A percentile compares a stretch with the other conserved stretches of the same genome.
These are phyloP conservation scores for Ranitomeya variabilis DNA, from an alignment of 2,113 vertebrate genomes.

Conservation along the genomic window DNA sequence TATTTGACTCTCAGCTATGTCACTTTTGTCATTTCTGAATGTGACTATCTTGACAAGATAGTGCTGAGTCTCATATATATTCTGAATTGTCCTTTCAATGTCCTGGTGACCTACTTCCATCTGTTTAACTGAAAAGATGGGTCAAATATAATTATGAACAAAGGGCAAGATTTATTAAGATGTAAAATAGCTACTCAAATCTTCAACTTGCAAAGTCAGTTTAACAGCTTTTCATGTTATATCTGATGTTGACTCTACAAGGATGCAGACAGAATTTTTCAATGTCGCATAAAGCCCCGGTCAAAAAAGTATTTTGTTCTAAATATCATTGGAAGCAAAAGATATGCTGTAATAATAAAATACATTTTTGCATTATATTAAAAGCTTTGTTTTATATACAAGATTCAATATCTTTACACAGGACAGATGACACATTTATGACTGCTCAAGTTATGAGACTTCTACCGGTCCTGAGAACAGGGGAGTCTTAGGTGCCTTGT, in stretches of 20 bases:
- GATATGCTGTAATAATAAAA: not conserved
- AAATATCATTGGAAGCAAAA: not conserved
- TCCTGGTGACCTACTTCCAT: conserved; percentile 48
- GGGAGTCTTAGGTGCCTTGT: too few relatives aligned
- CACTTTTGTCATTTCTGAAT: conserved; percentile 32
- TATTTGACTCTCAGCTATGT: conserved; percentile 6
- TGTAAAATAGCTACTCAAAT: conserved; percentile 46
- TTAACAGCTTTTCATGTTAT: not conserved
- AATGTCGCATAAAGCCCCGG: not conserved
- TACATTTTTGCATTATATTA: too few relatives aligned
- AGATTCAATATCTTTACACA: too few relatives aligned
- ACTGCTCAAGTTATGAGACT: too few relatives aligned
- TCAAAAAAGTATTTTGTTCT: not conserved
- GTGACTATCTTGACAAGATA: conserved; percentile 39
- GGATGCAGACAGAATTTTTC: not conserved
- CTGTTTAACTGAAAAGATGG: conserved; percentile 38
- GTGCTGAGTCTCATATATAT: conserved; percentile 35
- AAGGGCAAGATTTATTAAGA: conserved; percentile 57
- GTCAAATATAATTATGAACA: conserved; percentile 56
- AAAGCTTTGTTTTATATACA: too few relatives aligned
- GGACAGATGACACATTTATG: too few relatives aligned
- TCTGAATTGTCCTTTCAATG: conserved; percentile 44
- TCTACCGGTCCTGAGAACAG: too few relatives aligned
- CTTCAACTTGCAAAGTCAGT: conserved; percentile 20
- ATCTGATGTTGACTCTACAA: not conserved